A percentile compares a stretch with the other conserved stretches of the same genome.
These are phyloP conservation scores for Diarsia mendica DNA, from an alignment of 2,888 invertebrate species.

Conservation along the genomic window DNA sequence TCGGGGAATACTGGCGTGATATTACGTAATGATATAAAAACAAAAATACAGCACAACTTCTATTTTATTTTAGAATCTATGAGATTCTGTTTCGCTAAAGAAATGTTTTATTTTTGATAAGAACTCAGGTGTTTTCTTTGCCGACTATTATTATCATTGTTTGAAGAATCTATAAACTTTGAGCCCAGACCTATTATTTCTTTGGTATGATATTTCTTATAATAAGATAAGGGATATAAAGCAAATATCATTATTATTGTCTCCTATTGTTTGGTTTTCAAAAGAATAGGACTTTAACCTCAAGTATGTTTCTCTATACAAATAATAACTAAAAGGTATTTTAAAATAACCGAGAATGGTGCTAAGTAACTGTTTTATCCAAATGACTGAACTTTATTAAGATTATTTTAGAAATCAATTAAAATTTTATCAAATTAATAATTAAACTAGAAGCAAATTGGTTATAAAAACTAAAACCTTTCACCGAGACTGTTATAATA, in stretches of 20 bases:
- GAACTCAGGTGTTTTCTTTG: conserved; percentile 26
- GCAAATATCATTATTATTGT: conserved; percentile 17
- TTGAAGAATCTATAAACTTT: conserved; percentile 39
- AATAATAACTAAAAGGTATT: neutral
- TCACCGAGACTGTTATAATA: conserved; percentile 23
- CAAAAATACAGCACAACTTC: neutral
- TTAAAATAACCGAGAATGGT: neutral
- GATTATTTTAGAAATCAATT: conserved; percentile 28
- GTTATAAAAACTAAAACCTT: conserved; percentile 41
- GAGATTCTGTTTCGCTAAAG: conserved; percentile 12
- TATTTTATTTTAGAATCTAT: conserved; percentile 22
- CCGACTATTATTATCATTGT: conserved; percentile 24
- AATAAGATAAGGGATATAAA: conserved; percentile 7
- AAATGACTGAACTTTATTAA: conserved; percentile 19
- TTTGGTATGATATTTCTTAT: conserved; percentile 31
- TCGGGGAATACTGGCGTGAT: neutral
- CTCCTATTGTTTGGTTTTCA: conserved; percentile 2
- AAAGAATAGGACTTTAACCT: neutral
- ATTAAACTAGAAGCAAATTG: conserved; percentile 45
- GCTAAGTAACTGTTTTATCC: conserved; percentile 19
- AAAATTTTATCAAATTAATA: conserved; percentile 49
- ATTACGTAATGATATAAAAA: neutral
- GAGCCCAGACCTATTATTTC: conserved; percentile 33
- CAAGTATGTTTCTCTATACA: neutral
- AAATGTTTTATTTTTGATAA: conserved; percentile 20